Base-by-base conservation (phyloP, 2,113 vertebrate species). In the Sterna hirundo region DNA sequence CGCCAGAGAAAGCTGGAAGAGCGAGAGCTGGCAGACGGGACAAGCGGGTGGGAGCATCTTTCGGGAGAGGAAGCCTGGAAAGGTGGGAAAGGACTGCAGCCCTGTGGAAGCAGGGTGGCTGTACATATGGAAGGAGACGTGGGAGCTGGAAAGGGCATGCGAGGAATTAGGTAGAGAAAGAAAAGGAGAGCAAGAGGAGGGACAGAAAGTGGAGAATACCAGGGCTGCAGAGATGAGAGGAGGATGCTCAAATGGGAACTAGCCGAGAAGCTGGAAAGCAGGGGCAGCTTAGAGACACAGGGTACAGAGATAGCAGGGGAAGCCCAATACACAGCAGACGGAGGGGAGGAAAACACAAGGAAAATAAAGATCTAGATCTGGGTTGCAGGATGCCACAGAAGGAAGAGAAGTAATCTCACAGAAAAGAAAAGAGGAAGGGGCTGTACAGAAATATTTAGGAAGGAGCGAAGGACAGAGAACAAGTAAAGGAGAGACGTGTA, bases 1-100 rank as follows among this genome's bases (percentile, higher is more conserved):
- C 29, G n/a, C 29, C 11, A 8, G 49, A 32, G 49, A n/a, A 9
- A 52, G 51, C 25, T 77, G 82, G 76, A 60, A 60, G 34, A 65
- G 27, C 1, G 0, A 34, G 36, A 88, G 29, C 58, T 72, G 91
- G 20, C 46, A 54, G 86, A 29, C 0, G 17, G 47, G 27, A 61
- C 2, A 13, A 70, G 49, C 0, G 0, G 42, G 55, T 49, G n/a
- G 26, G 27, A 83, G 34, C 5, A 2, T 18, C 51, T 65, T 72
- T 65, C 0, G 5, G 62, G 30, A 80, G 29, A 71, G 29, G 21
- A 66, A 12, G 17, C 18, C 34, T 60, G 32, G 66, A 60, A 46
- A 58, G 18, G 21, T 8, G 30, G 20, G 46, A 68, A 83, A 54
- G 40, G 58, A 55, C 9, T 32, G 13, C 21, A 54, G 30, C 15